Evolutionary conservation across 1,140 invertebrate genomes (phyloP).

Genomic region (Dryas iulia): DNA sequence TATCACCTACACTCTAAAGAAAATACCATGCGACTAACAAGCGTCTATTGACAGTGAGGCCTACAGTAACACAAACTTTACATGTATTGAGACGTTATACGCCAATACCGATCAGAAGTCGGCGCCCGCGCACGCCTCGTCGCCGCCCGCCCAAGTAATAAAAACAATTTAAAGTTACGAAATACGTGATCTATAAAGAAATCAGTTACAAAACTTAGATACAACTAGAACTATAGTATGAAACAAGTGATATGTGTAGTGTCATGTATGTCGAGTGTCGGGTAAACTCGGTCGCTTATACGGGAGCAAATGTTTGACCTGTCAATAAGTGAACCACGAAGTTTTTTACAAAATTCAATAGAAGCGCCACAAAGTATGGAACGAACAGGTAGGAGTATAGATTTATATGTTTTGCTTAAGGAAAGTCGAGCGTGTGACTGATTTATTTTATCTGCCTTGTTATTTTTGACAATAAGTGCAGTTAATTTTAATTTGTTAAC

Average conservation of each 20-base stretch:
- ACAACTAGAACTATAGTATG: constrained; percentile 4
- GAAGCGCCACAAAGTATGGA: constrained; percentile 16
- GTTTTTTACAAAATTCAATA: constrained; percentile 53
- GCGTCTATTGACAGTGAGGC: constrained; percentile 45
- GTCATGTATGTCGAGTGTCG: constrained; percentile 41
- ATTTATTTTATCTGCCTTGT: neutral
- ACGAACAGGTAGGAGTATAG: constrained; percentile 19
- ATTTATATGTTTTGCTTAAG: neutral
- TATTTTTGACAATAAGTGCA: neutral
- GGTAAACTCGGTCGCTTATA: constrained; percentile 41
- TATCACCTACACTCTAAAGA: neutral
- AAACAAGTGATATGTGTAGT: constrained; percentile 30
- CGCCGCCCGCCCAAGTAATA: constrained; percentile 65
- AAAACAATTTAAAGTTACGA: constrained; percentile 2
- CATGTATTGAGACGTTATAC: constrained; percentile 43
- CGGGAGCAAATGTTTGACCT: constrained; percentile 61
- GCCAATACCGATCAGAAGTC: constrained; percentile 57
- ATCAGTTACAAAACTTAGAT: neutral
- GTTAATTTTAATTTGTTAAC: neutral
- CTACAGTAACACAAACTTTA: constrained; percentile 40
- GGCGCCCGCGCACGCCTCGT: constrained; percentile 66
- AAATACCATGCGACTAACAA: constrained; percentile 1
- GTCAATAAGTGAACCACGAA: constrained; percentile 58
- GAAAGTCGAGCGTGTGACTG: neutral
- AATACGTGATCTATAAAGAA: neutral